Base-by-base conservation (phyloP, 2,888 invertebrate species). In the Ophion obscuratus region DNA sequence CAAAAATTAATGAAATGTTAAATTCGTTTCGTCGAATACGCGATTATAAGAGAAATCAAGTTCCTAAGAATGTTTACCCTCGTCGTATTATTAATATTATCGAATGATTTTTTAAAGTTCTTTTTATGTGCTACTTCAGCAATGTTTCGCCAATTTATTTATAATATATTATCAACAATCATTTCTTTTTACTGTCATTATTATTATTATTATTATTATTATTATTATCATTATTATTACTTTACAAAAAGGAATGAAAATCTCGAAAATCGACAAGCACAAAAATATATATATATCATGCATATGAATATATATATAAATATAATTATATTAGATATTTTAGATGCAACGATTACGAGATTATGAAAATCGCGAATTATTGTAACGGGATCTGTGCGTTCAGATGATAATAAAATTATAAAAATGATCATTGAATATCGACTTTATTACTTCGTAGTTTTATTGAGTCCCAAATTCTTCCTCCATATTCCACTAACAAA, bases 51-150 rank as follows among this genome's bases (percentile, higher is more conserved):
- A 14, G 62, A 66, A 79, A 83, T 67, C 27, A 77, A 85, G 85
- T 85, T 85, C 85, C 85, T 85, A 85, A 74, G 36, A 82, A 78
- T 74, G 20, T 66, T 78, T 84, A 78, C 62, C 70, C 70, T 74
- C 24, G 78, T 81, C 59, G 53, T 83, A 82, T 80, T 85, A 76
- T 79, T 71, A 85, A 71, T 75, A 79, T 76, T 82, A 71, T 59
- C 31, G 11, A 64, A 64, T 68, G 66, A 67, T 73, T 66, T 66
- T 68, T 79, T 62, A 2, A 9, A 14, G 14, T 40, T 40, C 62
- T 68, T 64, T 76, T 76, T 10, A 36, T 57, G 57, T n/a, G 14
- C 17, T 20, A n/a, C 14, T 20, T 36, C 62, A 53, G 61, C 66
- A 6, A 68, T 62, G 47, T 77, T 82, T 70, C 24, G 66, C 17